These are phyloP conservation scores for Xestoiulus laeticollis DNA, from an alignment of 2,888 invertebrate genomes.

Conservation along the genomic window DNA sequence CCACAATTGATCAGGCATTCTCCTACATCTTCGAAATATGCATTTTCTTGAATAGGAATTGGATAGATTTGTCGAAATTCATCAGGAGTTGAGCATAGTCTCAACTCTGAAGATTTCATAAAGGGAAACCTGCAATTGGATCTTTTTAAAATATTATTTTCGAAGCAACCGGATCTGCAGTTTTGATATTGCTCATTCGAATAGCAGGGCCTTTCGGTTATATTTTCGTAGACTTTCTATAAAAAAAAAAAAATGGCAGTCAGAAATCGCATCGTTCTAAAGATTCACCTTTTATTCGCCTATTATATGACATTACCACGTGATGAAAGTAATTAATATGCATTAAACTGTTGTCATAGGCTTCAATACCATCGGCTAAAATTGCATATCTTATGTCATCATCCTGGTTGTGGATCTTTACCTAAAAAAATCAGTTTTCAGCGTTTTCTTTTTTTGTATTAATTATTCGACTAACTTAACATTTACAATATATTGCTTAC, in stretches of 20 bases:
- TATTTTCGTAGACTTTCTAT: slow-evolving; percentile 37
- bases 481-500: neutral
- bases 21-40: neutral
- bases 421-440: neutral
- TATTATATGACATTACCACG: too few relatives aligned
- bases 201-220: slow-evolving; percentile 34
- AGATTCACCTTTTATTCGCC: too few relatives aligned
- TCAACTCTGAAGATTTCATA: neutral
- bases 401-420: neutral
- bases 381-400: neutral
- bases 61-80: slow-evolving; percentile 42
- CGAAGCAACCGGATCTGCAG: neutral
- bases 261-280: too few relatives aligned
- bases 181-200: too few relatives aligned
- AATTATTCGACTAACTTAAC: neutral
- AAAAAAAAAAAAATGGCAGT: neutral
- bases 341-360: neutral
- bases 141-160: neutral
- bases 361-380: neutral
- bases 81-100: slow-evolving; percentile 30
- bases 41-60: neutral
- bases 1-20: neutral
- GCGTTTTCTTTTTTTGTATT: too few relatives aligned
- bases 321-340: neutral
- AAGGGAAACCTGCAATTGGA: slow-evolving; percentile 34